These are phyloP conservation scores for Halichoeres trimaculatus DNA, from an alignment of 2,113 vertebrate genomes.

Conservation along the genomic window DNA sequence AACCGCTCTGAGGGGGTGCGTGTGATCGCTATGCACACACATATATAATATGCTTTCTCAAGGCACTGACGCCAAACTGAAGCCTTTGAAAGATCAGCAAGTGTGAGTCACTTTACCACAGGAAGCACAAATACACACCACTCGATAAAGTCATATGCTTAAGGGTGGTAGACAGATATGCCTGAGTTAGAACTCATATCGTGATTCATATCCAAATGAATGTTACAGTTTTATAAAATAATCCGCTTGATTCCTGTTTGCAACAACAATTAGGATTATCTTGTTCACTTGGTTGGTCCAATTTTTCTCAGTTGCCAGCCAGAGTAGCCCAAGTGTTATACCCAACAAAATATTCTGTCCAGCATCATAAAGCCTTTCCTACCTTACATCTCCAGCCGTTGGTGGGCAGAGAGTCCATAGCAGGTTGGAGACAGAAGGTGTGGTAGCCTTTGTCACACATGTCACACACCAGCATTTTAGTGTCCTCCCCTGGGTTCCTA, in stretches of 20 bases:
- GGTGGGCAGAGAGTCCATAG: conserved; percentile 96
- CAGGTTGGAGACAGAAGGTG: conserved; percentile 97
- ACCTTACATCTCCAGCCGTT: conserved; percentile 99
- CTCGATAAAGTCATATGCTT: conserved; percentile 28
- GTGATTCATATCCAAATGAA: no score
- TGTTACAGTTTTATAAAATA: no score
- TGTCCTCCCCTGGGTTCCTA: conserved; percentile 98
- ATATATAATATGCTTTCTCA: neutral
- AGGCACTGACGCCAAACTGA: conserved; percentile 19
- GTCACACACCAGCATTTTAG: conserved; percentile 99
- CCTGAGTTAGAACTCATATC: neutral
- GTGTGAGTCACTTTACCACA: conserved; percentile 56
- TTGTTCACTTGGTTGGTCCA: neutral
- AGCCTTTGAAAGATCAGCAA: conserved; percentile 43
- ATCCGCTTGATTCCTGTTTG: no score
- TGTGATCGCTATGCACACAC: conserved; percentile 21
- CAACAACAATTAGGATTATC: neutral
- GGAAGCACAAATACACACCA: conserved; percentile 43
- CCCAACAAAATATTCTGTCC: neutral
- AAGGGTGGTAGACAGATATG: conserved; percentile 4
- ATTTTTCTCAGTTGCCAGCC: neutral
- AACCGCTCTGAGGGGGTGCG: neutral
- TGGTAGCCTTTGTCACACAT: conserved; percentile 99
- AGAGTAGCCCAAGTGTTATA: neutral
- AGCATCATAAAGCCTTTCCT: conserved; percentile 53